Evolutionary conservation across 2,888 invertebrate genomes (phyloP).

Genomic region (Crocallis elinguaria): DNA sequence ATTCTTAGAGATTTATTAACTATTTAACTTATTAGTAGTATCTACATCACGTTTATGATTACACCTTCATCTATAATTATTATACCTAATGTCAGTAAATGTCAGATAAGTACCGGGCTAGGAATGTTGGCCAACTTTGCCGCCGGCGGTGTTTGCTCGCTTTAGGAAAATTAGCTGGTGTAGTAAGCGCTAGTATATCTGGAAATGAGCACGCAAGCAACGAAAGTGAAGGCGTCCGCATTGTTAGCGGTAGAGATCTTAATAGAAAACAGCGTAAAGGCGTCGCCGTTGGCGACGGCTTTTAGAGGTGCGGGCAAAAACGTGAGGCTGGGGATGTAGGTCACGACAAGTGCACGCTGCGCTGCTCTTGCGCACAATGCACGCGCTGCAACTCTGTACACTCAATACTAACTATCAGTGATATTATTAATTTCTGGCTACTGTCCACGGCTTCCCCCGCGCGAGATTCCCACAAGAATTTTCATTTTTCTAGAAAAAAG

Average conservation of each 20-base stretch:
- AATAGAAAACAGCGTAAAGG: constrained; percentile 75
- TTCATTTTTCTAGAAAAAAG: too few relatives aligned
- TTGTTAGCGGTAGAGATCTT: constrained; percentile 72
- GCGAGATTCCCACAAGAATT: too few relatives aligned
- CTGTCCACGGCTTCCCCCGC: too few relatives aligned
- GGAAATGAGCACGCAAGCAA: constrained; percentile 63
- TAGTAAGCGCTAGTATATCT: constrained; percentile 52
- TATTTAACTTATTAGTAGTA: background rate
- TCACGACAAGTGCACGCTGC: constrained; percentile 70
- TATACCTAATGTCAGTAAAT: background rate
- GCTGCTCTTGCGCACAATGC: constrained; percentile 32
- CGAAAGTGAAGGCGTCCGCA: constrained; percentile 80
- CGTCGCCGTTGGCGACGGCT: constrained; percentile 47
- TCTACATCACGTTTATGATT: background rate
- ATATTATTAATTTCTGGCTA: background rate
- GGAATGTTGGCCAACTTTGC: constrained; percentile 8
- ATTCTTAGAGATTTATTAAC: too few relatives aligned
- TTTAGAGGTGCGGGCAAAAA: constrained; percentile 65
- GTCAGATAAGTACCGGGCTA: constrained; percentile 2
- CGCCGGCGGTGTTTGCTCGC: constrained; percentile 8
- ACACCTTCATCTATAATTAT: background rate
- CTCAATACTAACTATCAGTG: background rate
- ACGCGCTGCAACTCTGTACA: background rate
- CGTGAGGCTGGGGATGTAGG: constrained; percentile 73
- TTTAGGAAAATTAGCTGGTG: constrained; percentile 45